Base-by-base conservation (phyloP, 1,140 invertebrate species). In the Drosophila nannoptera region DNA sequence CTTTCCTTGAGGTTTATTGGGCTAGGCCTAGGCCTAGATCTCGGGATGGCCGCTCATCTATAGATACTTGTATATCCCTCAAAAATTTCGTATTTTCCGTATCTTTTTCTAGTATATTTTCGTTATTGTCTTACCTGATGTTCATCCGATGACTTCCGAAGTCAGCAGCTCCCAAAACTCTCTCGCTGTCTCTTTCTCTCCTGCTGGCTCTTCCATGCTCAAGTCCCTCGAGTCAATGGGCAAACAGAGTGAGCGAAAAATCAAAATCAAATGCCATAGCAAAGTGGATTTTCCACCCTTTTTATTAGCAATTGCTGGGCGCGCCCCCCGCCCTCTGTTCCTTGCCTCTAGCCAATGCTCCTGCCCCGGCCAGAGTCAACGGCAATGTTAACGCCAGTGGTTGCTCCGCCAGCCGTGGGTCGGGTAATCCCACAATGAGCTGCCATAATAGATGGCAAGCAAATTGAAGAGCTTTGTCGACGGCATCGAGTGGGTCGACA, bases 211-310 rank as follows among this genome's bases (percentile, higher is more conserved):
- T 22, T 22, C 1, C 22, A 22, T 3, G 40, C 22, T n/a, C 43
- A 50, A 29, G 63, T 78, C 77, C 77, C 77, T 45, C 12, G 77
- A 70, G 68, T 65, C 68, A 73, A 70, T 61, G 70, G 46, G 50
- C 42, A 55, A 69, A 83, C 67, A 71, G 59, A 64, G 22, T 22
- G 40, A 43, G 55, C 73, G 69, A 78, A 61, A 86, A 86, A 86
- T 86, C 77, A 87, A 84, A 88, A 88, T 88, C 86, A 88, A 88
- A 88, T 88, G 81, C 86, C 86, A 86, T 87, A 74, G 77, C 86
- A 86, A 88, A 88, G 86, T 88, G 86, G 81, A 88, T 88, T 87
- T 86, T 88, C 86, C 86, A 88, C 86, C 86, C 86, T 78, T 88
- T 84, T 87, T 84, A 84, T 84, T 84, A 84, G 80, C 80, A 86